Evolutionary conservation across 2,888 invertebrate species (phyloP), one percentile per base, ranked within the genome.

Genomic region (Dolomedes plantarius): DNA sequence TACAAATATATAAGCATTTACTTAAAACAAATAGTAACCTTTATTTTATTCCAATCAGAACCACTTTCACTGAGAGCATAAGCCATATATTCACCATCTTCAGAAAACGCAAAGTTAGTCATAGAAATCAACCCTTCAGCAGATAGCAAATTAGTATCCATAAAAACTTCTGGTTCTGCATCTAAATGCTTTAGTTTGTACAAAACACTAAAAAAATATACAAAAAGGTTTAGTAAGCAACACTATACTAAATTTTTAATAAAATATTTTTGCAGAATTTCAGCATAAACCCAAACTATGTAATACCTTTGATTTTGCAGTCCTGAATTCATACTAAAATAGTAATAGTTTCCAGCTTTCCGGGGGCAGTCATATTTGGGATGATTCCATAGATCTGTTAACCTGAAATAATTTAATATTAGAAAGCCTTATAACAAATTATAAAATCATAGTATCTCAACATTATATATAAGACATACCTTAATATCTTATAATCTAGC

Each of bases 31-130:
- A n/a, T 36, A 68, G 56, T 16, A 28, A 92, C 92, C 90, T 92
- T 91, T 90, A 99, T 96, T 72, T 96, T 96, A 89, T 95, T 94
- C 99, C 99, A 99, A 91, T 99, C 99, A 0, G 98, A 98, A 0
- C 99, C 99, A 91, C 96, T 97, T 87, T 94, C 94, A 89, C 97
- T 97, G 0, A 99, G 93, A 0, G 96, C 97, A 92, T 98, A 99
- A 0, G 98, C 98, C 92, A 96, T 95, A 31, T 94, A 94, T 90
- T 94, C 93, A 16, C 98, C 98, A 92, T 99, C 95, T 90, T 98
- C 95, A 0, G 97, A 96, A 92, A 97, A 98, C 32, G 94, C 92
- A 67, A 94, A 94, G 87, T 94, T 94, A 0, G 94, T 93, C 65
- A 98, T 92, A 2, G 89, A 85, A 6, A 90, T 90, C 6, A 91